These are phyloP conservation scores for Gymnarchus niloticus DNA, from an alignment of 2,113 vertebrate genomes.

Conservation along the genomic window DNA sequence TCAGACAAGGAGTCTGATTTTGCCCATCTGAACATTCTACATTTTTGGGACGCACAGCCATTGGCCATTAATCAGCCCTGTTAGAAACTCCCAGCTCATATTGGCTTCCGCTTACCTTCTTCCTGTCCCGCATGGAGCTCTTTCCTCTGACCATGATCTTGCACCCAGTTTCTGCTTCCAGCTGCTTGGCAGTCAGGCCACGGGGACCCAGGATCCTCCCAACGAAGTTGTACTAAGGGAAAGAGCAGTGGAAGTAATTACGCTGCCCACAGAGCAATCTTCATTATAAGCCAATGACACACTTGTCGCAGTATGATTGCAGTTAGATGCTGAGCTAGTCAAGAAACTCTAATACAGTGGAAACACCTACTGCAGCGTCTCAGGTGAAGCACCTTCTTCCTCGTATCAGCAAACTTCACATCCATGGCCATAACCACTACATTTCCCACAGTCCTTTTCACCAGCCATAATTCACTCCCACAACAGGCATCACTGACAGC, in stretches of 20 bases:
- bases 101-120: slow-evolving; percentile 61
- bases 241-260: slow-evolving; percentile 19
- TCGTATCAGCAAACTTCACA: not conserved
- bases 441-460: not conserved
- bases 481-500: too few relatives aligned
- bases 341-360: not conserved
- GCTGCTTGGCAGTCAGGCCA: slow-evolving; percentile 73
- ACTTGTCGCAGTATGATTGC: not conserved
- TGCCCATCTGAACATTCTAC: not conserved
- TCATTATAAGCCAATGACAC: not conserved
- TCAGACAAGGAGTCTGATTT: not conserved
- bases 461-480: too few relatives aligned
- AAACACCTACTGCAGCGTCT: not conserved
- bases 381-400: not conserved
- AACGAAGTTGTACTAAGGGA: slow-evolving; percentile 72
- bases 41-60: not conserved
- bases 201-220: slow-evolving; percentile 73
- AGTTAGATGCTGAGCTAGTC: not conserved
- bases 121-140: slow-evolving; percentile 76
- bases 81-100: not conserved
- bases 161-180: slow-evolving; percentile 74
- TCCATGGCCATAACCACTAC: not conserved
- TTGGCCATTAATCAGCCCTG: not conserved
- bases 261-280: not conserved
- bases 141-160: slow-evolving; percentile 78